phyloP scores from a whole-genome alignment of 1,140 invertebrate species.

The Spodoptera litura region DNA sequence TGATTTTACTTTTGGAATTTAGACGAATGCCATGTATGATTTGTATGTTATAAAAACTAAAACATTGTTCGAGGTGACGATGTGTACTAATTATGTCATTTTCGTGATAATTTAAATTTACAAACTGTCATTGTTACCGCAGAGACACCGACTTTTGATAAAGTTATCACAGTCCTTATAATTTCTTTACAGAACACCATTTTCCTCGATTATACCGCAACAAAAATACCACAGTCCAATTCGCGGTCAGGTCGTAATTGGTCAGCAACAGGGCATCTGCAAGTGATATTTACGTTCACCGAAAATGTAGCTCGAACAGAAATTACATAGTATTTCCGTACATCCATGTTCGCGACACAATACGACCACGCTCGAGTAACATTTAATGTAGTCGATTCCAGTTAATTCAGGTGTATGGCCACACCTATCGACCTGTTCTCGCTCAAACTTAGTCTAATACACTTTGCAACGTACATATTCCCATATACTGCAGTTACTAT shows the following conservation, averaged over 20 bases:
- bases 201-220: no score
- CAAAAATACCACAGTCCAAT: neutral
- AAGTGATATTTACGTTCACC: neutral
- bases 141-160: no score
- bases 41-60: no score
- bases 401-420: constrained; percentile 34
- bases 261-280: neutral
- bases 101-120: no score
- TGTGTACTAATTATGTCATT: no score
- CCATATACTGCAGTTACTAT: constrained; percentile 58
- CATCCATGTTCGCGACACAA: constrained; percentile 1
- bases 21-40: neutral
- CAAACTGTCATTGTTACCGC: no score
- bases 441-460: constrained; percentile 70
- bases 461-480: constrained; percentile 63
- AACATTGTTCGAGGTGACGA: no score
- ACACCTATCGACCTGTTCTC: constrained; percentile 55
- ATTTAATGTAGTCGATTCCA: constrained; percentile 48
- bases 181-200: no score
- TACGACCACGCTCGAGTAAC: constrained; percentile 36
- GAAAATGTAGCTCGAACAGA: neutral
- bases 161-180: no score
- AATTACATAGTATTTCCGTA: constrained; percentile 8
- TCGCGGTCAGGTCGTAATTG: neutral
- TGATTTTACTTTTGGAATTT: constrained; percentile 2